phyloP scores from a whole-genome alignment of 2,888 invertebrate species.

The Danaus chrysippus region DNA sequence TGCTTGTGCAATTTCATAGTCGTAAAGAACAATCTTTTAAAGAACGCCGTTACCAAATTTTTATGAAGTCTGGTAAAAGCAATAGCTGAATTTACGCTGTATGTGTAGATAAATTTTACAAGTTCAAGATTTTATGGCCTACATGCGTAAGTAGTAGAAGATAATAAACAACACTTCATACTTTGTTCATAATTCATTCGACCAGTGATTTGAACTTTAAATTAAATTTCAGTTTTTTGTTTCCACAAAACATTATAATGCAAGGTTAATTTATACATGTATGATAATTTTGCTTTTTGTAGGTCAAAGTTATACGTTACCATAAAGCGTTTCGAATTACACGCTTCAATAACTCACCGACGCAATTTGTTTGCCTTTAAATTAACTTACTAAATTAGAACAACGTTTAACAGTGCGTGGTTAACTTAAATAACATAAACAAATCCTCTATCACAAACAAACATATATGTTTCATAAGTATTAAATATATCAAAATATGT shows the following conservation, averaged over 20 bases:
- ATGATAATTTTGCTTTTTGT: constrained; percentile 23
- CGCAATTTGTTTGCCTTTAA: constrained; percentile 11
- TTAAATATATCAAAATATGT: constrained; percentile 13
- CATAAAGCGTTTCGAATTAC: neutral
- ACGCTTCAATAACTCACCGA: neutral
- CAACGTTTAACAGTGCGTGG: neutral
- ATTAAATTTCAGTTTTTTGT: constrained; percentile 1
- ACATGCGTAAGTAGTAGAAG: constrained; percentile 46
- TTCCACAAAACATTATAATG: constrained; percentile 1
- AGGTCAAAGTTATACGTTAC: constrained; percentile 22
- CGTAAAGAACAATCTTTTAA: neutral
- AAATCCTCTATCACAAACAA: neutral
- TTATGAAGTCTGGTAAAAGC: constrained; percentile 25
- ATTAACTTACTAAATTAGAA: constrained; percentile 7
- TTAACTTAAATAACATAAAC: neutral
- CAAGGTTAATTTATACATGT: constrained; percentile 20
- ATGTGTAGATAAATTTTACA: constrained; percentile 67
- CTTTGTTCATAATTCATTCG: neutral
- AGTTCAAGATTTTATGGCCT: constrained; percentile 57
- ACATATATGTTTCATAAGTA: neutral
- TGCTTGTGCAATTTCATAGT: neutral
- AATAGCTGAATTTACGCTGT: constrained; percentile 56
- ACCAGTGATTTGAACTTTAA: neutral
- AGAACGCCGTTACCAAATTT: constrained; percentile 20
- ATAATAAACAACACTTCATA: constrained; percentile 47